Evolutionary conservation across 1,140 invertebrate species (phyloP), one percentile per base, ranked within the genome.

Genomic region (Choristoneura fumiferana): DNA sequence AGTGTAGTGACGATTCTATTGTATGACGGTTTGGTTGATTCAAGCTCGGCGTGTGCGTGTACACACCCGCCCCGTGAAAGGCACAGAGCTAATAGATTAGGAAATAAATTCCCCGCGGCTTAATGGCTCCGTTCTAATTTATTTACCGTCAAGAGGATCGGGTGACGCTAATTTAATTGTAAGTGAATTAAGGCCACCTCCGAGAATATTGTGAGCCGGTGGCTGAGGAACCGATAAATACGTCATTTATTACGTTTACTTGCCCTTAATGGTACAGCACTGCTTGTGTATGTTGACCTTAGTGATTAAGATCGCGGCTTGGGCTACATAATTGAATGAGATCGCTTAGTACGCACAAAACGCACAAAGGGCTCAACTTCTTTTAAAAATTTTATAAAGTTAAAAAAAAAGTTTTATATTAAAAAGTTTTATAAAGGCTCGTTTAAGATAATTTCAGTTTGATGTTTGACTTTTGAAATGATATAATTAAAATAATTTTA

Each of bases 131-230:
- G 59, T 69, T 68, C 68, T 81, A 77, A 83, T 83, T 79, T 76
- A 81, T 76, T 77, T 80, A 78, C 62, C 69, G 69, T 69, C 71
- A 67, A 71, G 60, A 69, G 66, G 65, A 77, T 72, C 68, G 66
- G 70, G 70, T 80, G 74, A 77, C 74, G 63, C 64, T 73, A 78
- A 77, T 78, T 80, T 78, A 76, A 81, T 78, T 76, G 69, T 73
- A 72, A 71, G 64, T 78, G 69, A 74, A 78, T 80, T 78, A 76
- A 71, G 73, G 68, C 63, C 67, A 69, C 67, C 73, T 73, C 70
- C 37, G 64, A 70, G 64, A 63, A 66, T 65, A 62, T 61, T 65
- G 63, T 63, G 58, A 61, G 38, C 14, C 35, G 8, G 18, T 43
- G 49, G 38, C 49, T 64, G 63, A 63, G 57, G 36, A 57, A 62